phyloP scores from a whole-genome alignment of 30 jellyfish, hydroid and myxozoan species.

The Turritopsis rubra region DNA sequence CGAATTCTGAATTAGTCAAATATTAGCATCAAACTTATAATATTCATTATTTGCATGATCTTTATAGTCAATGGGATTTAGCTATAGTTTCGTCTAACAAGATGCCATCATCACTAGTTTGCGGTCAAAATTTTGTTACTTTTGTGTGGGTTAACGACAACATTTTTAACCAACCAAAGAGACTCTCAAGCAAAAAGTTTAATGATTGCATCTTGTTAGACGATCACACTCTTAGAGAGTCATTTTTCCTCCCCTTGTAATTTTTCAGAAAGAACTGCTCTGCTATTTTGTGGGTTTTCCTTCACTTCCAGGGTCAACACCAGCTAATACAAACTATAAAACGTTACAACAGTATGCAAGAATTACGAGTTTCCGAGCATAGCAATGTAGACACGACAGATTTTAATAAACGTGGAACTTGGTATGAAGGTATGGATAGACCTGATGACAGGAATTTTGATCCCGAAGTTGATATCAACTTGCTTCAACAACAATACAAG shows the following conservation, averaged over 20 bases:
- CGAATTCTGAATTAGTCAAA: too few relatives aligned
- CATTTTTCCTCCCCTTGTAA: background rate
- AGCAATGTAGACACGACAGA: constrained; percentile 48
- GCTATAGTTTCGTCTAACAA: too few relatives aligned
- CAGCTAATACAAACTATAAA: constrained; percentile 65
- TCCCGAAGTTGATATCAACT: constrained; percentile 57
- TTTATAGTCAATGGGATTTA: too few relatives aligned
- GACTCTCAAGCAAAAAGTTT: too few relatives aligned
- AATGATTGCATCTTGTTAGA: too few relatives aligned
- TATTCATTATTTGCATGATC: too few relatives aligned
- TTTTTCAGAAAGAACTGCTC: background rate
- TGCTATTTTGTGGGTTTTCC: background rate
- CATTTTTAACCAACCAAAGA: too few relatives aligned
- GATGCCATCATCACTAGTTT: too few relatives aligned
- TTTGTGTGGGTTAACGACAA: too few relatives aligned
- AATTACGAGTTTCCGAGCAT: constrained; percentile 19
- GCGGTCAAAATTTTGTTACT: too few relatives aligned
- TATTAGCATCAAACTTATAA: too few relatives aligned
- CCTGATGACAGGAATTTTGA: constrained; percentile 35
- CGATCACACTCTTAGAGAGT: too few relatives aligned
- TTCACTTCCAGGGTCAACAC: constrained; percentile 64
- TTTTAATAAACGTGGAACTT: constrained; percentile 29
- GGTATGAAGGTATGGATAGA: constrained; percentile 45
- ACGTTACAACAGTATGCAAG: constrained; percentile 87
- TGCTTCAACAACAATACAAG: constrained; percentile 55